Evolutionary conservation across 2,113 vertebrate species (phyloP).

Genomic region (Nothocercus julius): DNA sequence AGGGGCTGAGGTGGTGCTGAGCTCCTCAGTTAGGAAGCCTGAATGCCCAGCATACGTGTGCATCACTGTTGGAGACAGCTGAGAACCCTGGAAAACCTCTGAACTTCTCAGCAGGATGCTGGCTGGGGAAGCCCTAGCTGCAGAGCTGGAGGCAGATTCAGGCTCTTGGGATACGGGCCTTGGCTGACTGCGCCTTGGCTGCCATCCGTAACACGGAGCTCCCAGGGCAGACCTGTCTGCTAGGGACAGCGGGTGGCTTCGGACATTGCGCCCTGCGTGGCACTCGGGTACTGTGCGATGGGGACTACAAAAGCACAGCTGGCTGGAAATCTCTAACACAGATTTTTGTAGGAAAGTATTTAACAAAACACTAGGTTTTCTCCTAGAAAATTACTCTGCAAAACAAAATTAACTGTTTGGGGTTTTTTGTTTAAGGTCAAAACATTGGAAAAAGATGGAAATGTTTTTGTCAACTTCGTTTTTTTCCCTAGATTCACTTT

Average conservation of each 20-base stretch:
- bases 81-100: background rate
- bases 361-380: background rate
- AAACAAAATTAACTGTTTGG: background rate
- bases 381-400: background rate
- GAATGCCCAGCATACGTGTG: background rate
- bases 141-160: background rate
- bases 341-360: background rate
- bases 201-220: accelerated
- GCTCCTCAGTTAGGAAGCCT: background rate
- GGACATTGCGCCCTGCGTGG: background rate
- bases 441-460: background rate
- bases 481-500: background rate
- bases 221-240: background rate
- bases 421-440: background rate
- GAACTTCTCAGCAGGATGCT: background rate
- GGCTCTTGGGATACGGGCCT: background rate
- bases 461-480: background rate
- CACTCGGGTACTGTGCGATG: background rate
- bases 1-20: background rate
- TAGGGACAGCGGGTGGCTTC: background rate
- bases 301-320: background rate
- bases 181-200: background rate
- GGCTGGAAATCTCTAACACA: background rate
- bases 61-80: background rate
- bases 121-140: background rate